Percentiles rank a stretch among this genome's conserved stretches.
These are phyloP conservation scores for Caloenas nicobarica DNA, from an alignment of 2,113 vertebrate genomes.

Conservation along the genomic window DNA sequence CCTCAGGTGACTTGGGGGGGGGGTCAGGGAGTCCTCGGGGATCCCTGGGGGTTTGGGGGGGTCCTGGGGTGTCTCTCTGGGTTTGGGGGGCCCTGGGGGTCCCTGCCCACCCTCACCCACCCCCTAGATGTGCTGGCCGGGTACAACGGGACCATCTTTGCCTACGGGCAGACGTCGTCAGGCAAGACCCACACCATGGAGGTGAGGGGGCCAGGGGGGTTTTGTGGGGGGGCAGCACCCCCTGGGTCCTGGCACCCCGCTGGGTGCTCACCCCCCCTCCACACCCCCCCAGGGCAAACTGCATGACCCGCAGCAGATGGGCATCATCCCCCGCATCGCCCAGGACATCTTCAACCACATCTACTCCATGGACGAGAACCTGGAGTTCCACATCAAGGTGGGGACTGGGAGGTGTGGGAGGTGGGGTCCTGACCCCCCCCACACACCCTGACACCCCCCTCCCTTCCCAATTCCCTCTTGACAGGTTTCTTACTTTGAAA, in stretches of 20 bases:
- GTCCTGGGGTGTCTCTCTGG: background rate
- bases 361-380: conserved; percentile 94
- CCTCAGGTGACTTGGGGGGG: too few species aligned
- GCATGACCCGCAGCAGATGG: conserved; percentile 90
- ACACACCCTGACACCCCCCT: too few species aligned
- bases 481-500: conserved; percentile 96
- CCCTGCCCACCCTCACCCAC: background rate
- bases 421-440: too few species aligned
- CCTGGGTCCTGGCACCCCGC: background rate
- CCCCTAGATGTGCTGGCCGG: conserved; percentile 87
- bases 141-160: conserved; percentile 95
- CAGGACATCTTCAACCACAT: conserved; percentile 95
- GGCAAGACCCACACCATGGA: conserved; percentile 98
- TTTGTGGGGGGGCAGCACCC: too few species aligned
- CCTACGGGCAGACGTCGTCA: conserved; percentile 92
- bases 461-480: background rate
- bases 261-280: background rate
- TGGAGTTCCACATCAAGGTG: conserved; percentile 91
- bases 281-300: conserved; percentile 81
- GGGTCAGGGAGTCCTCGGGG: background rate
- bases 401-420: background rate
- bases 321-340: conserved; percentile 92
- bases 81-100: background rate
- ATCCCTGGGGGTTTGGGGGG: background rate
- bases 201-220: conserved; percentile 65